These are phyloP conservation scores for Saxidomus purpurata DNA, from an alignment of 1,140 invertebrate genomes.

Conservation along the genomic window DNA sequence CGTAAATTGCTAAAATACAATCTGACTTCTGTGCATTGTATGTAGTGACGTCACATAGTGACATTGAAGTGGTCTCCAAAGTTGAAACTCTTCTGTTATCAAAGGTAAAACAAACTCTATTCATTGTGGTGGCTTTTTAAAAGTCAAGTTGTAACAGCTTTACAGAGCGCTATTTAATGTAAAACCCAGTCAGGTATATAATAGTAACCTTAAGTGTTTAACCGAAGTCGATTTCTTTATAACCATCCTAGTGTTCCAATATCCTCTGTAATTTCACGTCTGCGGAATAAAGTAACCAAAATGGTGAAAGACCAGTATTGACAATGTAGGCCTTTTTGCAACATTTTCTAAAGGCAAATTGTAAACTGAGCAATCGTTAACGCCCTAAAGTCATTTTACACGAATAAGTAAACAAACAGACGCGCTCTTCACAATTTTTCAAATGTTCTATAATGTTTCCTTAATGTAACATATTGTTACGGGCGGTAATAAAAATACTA, in stretches of 20 bases:
- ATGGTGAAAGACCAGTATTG: background rate
- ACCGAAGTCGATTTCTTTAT: background rate
- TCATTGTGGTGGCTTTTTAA: too few relatives aligned
- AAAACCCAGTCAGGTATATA: too few relatives aligned
- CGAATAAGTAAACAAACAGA: constrained; percentile 8
- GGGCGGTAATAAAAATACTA: constrained; percentile 15
- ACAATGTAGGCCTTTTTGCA: constrained; percentile 25
- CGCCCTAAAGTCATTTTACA: constrained; percentile 11
- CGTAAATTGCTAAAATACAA: too few relatives aligned
- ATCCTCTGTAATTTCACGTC: background rate
- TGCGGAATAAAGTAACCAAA: constrained; percentile 11
- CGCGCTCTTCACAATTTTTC: constrained; percentile 2
- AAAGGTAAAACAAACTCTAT: too few relatives aligned
- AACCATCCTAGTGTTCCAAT: background rate
- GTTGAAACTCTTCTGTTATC: too few relatives aligned
- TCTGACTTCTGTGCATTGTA: too few relatives aligned
- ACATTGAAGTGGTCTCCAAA: too few relatives aligned
- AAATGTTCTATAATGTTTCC: constrained; percentile 8
- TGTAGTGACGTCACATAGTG: too few relatives aligned
- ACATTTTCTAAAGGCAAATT: constrained; percentile 6
- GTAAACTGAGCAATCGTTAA: background rate
- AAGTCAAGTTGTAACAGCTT: too few relatives aligned
- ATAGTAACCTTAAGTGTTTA: background rate
- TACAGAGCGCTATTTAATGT: too few relatives aligned
- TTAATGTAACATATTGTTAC: constrained; percentile 21